Percentiles rank a stretch among this genome's conserved stretches.
Evolutionary conservation across 2,888 invertebrate genomes (phyloP).

Genomic region (Xestia sexstrigata): DNA sequence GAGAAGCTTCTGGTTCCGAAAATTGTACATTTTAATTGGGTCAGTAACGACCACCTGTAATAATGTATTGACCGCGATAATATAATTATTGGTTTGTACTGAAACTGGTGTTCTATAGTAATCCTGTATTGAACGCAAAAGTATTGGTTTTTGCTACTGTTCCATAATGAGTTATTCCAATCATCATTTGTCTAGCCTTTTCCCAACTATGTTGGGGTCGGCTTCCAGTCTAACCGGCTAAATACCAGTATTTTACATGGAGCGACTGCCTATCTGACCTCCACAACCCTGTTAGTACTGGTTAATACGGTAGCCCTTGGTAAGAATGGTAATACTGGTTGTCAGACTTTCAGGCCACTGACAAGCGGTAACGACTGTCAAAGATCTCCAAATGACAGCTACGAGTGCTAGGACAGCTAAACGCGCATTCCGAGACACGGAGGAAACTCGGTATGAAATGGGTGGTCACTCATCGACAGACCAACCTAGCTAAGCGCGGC

Average conservation of each 20-base stretch:
- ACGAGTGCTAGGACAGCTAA: no score
- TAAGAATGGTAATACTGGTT: not conserved
- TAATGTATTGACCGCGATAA: not conserved
- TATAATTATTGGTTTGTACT: not conserved
- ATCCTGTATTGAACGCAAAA: not conserved
- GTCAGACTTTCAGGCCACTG: not conserved
- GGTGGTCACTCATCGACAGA: not conserved
- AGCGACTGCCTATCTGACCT: not conserved
- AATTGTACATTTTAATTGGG: slow-evolving; percentile 12
- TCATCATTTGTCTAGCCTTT: not conserved
- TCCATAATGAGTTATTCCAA: not conserved
- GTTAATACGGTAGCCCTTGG: not conserved
- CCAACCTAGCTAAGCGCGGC: not conserved
- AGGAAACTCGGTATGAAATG: not conserved
- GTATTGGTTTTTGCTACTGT: not conserved
- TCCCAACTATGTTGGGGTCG: not conserved
- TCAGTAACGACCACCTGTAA: slow-evolving; percentile 5
- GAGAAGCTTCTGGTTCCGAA: not conserved
- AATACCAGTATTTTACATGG: not conserved
- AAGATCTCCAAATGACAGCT: not conserved
- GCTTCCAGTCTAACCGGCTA: not conserved
- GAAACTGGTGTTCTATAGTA: not conserved
- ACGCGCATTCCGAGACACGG: not conserved
- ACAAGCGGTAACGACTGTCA: not conserved
- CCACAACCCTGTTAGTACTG: not conserved